A percentile compares a stretch with the other conserved stretches of the same genome.
These are phyloP conservation scores for Ammodytes dubius DNA, from an alignment of 2,113 vertebrate genomes.

Conservation along the genomic window DNA sequence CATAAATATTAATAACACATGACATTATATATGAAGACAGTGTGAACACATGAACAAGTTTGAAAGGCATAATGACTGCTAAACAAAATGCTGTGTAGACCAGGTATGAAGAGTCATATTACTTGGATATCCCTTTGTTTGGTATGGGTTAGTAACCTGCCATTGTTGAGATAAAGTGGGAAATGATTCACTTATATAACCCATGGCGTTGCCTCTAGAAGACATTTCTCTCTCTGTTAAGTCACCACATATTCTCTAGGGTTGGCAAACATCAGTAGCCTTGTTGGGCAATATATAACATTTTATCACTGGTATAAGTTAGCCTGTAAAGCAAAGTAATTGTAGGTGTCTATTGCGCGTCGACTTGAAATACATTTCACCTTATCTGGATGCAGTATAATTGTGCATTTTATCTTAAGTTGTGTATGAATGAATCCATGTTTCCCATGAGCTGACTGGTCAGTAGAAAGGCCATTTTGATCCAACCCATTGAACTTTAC, in stretches of 20 bases:
- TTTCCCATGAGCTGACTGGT: background rate
- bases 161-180: background rate
- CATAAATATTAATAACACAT: background rate
- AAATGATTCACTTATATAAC: background rate
- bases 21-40: background rate
- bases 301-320: background rate
- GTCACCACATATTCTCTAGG: background rate
- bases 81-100: background rate
- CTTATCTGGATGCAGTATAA: slow-evolving; percentile 2
- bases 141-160: background rate
- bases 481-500: background rate
- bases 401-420: background rate
- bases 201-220: background rate
- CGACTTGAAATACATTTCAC: background rate
- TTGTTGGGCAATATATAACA: background rate
- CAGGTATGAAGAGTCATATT: background rate
- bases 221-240: background rate
- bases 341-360: background rate
- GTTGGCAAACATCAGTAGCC: background rate
- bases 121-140: background rate
- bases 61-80: background rate
- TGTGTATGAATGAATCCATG: background rate
- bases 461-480: background rate
- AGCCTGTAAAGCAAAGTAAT: background rate
- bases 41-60: background rate